phyloP scores from a whole-genome alignment of 2,888 invertebrate genomes.

The Pollenia griseotomentosa region DNA sequence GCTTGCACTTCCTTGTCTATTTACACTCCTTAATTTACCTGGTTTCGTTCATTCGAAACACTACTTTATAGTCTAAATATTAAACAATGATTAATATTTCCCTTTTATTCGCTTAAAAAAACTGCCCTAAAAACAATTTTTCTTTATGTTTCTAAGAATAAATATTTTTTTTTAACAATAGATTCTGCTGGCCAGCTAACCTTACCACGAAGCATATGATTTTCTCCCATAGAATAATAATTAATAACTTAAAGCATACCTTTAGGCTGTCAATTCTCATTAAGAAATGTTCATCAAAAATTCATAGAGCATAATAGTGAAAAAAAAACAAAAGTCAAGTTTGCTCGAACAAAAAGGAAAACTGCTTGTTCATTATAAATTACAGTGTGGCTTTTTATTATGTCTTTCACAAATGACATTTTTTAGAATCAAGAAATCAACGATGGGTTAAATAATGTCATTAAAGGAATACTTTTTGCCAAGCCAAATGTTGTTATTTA shows the following conservation, averaged over 20 bases:
- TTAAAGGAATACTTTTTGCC: neutral
- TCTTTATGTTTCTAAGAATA: neutral
- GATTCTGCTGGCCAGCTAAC: neutral
- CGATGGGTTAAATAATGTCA: neutral
- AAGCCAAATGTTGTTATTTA: too few relatives aligned
- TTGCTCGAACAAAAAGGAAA: neutral
- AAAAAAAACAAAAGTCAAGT: conserved; percentile 15
- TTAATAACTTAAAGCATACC: conserved; percentile 44
- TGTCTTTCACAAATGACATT: conserved; percentile 30
- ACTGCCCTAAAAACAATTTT: conserved; percentile 6
- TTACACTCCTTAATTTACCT: too few relatives aligned
- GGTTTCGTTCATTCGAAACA: too few relatives aligned
- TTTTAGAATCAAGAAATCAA: conserved; percentile 2
- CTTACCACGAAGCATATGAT: neutral
- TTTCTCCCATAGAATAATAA: neutral
- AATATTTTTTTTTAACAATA: conserved; percentile 1
- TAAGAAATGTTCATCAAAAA: conserved; percentile 46
- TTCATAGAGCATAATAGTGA: conserved; percentile 9
- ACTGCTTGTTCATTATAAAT: conserved; percentile 43
- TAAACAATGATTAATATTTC: neutral
- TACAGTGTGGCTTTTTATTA: neutral
- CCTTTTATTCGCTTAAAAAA: conserved; percentile 2
- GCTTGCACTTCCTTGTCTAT: too few relatives aligned
- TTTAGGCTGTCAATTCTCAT: conserved; percentile 58
- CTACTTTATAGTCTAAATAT: neutral